Evolutionary conservation across 2,888 invertebrate species (phyloP).

Genomic region (Calameuta filiformis): DNA sequence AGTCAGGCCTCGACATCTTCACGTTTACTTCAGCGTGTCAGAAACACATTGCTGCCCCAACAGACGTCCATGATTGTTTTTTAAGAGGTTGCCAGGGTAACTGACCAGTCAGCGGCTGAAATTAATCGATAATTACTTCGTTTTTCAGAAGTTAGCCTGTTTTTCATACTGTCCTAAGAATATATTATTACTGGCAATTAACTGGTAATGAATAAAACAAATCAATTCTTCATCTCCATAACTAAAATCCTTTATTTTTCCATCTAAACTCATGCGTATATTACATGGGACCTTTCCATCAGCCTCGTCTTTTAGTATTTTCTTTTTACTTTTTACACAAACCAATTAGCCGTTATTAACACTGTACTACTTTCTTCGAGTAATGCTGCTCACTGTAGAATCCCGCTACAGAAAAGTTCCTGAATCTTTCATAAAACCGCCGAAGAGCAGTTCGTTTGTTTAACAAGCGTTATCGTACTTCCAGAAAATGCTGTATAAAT

Average conservation of each 20-base stretch:
- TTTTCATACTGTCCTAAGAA: neutral
- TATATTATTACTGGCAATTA: neutral
- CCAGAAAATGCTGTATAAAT: conserved; percentile 25
- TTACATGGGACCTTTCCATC: neutral
- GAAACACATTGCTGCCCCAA: conserved; percentile 37
- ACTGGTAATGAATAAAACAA: neutral
- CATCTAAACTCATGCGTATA: neutral
- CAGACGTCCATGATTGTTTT: conserved; percentile 57
- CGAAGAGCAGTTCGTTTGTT: neutral
- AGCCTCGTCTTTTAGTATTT: neutral
- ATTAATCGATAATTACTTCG: conserved; percentile 13
- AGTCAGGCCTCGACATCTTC: conserved; percentile 24
- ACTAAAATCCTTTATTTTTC: neutral
- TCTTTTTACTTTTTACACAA: neutral
- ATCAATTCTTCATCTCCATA: neutral
- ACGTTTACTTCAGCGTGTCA: conserved; percentile 20
- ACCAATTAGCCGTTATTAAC: neutral
- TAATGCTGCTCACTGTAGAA: neutral
- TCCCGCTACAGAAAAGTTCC: neutral
- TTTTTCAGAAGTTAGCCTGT: neutral
- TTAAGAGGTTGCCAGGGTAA: conserved; percentile 49
- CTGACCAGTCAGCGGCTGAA: conserved; percentile 12
- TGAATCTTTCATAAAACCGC: neutral
- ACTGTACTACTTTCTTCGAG: neutral
- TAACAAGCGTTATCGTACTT: neutral